Percentiles rank a stretch among this genome's conserved stretches.
These are phyloP conservation scores for Drosophila paramelanica DNA, from an alignment of 2,888 invertebrate species.

Conservation along the genomic window DNA sequence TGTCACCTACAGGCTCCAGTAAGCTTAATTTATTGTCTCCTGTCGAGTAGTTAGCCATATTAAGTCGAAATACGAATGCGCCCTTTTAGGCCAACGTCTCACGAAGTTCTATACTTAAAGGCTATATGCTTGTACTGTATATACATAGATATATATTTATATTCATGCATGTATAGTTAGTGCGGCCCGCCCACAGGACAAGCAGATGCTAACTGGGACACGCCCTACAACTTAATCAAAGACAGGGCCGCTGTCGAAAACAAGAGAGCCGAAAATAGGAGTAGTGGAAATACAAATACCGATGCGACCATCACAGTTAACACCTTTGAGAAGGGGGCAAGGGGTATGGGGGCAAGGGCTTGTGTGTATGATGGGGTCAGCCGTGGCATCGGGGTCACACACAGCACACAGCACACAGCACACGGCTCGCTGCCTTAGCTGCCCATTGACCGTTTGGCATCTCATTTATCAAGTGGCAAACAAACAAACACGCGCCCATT, in stretches of 20 bases:
- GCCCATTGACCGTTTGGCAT: slow-evolving; percentile 39
- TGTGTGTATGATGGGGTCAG: not conserved
- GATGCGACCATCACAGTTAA: slow-evolving; percentile 52
- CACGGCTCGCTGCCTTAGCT: not conserved
- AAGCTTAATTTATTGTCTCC: slow-evolving; percentile 21
- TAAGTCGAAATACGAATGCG: slow-evolving; percentile 1
- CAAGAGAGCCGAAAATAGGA: slow-evolving; percentile 27
- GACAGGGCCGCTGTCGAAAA: slow-evolving; percentile 51
- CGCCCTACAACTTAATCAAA: slow-evolving; percentile 71
- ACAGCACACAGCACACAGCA: not conserved
- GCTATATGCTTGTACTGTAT: not conserved
- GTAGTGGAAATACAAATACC: slow-evolving; percentile 38
- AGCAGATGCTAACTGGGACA: slow-evolving; percentile 63
- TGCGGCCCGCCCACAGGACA: slow-evolving; percentile 33
- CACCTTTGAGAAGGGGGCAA: slow-evolving; percentile 49
- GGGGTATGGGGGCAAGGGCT: not conserved
- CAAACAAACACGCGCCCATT: slow-evolving; percentile 70
- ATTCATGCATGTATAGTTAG: slow-evolving; percentile 6
- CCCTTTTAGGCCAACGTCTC: not conserved
- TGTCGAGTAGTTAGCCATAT: slow-evolving; percentile 1
- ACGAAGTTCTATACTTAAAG: slow-evolving; percentile 4
- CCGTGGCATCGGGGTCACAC: slow-evolving; percentile 11
- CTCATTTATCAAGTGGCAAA: slow-evolving; percentile 73
- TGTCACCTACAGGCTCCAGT: slow-evolving; percentile 22
- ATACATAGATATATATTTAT: slow-evolving; percentile 1